These are phyloP conservation scores for Tyrophagus putrescentiae DNA, from an alignment of 1,140 invertebrate species.

Conservation along the genomic window DNA sequence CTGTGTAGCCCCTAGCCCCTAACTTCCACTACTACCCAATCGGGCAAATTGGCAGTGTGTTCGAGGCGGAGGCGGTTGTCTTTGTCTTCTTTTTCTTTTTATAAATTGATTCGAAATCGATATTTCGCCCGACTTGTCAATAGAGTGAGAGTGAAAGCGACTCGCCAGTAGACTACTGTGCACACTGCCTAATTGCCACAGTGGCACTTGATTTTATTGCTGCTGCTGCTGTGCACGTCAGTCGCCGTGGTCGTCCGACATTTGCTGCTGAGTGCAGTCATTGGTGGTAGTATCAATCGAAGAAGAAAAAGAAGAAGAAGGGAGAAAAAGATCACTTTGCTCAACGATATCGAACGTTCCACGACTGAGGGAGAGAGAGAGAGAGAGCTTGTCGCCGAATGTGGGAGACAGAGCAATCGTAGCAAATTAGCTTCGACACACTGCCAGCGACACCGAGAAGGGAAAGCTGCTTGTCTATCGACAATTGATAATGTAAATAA, in stretches of 20 bases:
- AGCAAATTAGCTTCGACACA: constrained; percentile 14
- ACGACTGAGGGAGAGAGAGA: not conserved
- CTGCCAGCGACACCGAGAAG: not conserved
- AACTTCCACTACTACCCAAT: not conserved
- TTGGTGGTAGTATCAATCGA: not conserved
- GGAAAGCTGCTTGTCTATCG: constrained; percentile 10
- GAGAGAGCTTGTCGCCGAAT: not conserved
- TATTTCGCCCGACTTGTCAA: not conserved
- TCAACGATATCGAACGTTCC: constrained; percentile 5
- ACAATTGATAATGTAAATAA: constrained; percentile 15
- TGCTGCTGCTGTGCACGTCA: not conserved
- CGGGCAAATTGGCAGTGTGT: constrained; percentile 6
- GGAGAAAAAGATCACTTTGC: not conserved
- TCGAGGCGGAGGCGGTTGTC: not conserved
- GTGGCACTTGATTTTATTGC: constrained; percentile 9
- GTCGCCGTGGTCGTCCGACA: too few species aligned
- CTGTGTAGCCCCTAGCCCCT: not conserved
- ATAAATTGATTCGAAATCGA: constrained; percentile 14
- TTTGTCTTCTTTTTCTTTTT: too few species aligned
- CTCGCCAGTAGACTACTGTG: not conserved
- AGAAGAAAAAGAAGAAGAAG: not conserved
- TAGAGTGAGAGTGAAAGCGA: constrained; percentile 3
- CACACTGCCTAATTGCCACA: constrained; percentile 7
- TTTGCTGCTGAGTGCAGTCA: not conserved
- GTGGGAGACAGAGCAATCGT: not conserved